Evolutionary conservation across 2,797 vertebrate species (phyloP), one percentile per base, ranked within the genome.

Genomic region (Onychomys torridus): DNA sequence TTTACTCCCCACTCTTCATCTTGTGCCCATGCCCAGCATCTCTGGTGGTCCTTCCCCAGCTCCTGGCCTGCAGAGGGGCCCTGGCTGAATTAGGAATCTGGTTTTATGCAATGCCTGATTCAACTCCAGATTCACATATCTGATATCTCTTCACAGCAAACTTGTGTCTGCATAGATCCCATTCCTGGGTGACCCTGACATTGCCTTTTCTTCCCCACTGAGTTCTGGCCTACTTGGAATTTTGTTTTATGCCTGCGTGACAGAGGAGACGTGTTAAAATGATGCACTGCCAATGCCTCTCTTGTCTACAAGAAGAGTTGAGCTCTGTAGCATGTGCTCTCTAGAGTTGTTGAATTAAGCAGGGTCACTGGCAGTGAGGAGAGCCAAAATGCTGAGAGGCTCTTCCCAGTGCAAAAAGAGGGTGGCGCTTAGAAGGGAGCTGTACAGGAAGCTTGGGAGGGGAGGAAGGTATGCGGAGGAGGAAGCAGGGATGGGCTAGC

Each of bases 331-430:
- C 2, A 19, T 49, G 9, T 0, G 73, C 63, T 95, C 92, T 27
- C 76, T 55, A 84, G 90, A 82, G 57, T 52, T 96, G 92, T 94
- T 79, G 90, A 93, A 87, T 79, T 81, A 73, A 85, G 94, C 85
- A 82, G 96, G 52, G 65, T 46, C 46, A n/a, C 82, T 94, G 93
- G 21, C 90, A 92, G 76, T 14, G 71, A 81, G 57, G 63, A 91
- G 86, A 91, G 81, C 79, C 85, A 90, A 82, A 85, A 27, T 81
- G 82, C 89, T 37, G 16, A 84, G 73, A 79, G 43, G 43, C 43
- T 86, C 83, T 69, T n/a, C 43, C 63, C 59, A 78, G 55, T 13
- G 34, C n/a, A 86, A 77, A 69, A 37, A 23, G 27, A 93, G 63
- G 69, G 63, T 32, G 5, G 37, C 57, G n/a, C 29, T 85, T 91